phyloP scores from a whole-genome alignment of 37 sponge, comb jelly and placozoan species.

The Crambe crambe region DNA sequence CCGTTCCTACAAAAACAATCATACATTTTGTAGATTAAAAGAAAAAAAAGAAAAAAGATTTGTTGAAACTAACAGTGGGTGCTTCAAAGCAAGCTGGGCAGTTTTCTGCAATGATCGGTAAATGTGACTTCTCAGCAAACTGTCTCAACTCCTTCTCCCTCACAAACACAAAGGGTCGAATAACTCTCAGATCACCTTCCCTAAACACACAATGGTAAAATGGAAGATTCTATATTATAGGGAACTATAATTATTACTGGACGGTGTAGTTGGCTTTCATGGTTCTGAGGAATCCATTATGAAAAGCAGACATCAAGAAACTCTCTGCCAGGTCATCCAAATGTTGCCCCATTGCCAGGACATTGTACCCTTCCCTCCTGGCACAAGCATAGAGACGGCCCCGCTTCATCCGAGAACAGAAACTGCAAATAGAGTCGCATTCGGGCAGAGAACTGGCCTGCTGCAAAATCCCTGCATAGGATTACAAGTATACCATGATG shows the following conservation, averaged over 20 bases:
- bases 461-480: constrained; percentile 69
- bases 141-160: constrained; percentile 78
- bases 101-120: constrained; percentile 95
- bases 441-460: constrained; percentile 67
- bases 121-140: constrained; percentile 72
- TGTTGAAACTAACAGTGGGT: constrained; percentile 80
- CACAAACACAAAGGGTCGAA: constrained; percentile 90
- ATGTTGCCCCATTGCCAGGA: constrained; percentile 92
- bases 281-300: constrained; percentile 92
- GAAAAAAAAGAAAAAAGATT: no score
- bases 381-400: constrained; percentile 86
- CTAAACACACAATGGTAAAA: constrained; percentile 22
- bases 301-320: constrained; percentile 92
- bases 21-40: no score
- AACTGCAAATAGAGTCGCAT: constrained; percentile 86
- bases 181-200: constrained; percentile 90
- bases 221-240: not conserved
- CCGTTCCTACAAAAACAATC: constrained; percentile 68
- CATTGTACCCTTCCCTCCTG: constrained; percentile 87
- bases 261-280: constrained; percentile 95
- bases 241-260: constrained; percentile 14
- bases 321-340: constrained; percentile 95
- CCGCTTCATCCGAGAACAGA: constrained; percentile 94
- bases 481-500: not conserved
- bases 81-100: constrained; percentile 97